Evolutionary conservation across 2,113 vertebrate species (phyloP).

Genomic region (Phaetusa simplex): DNA sequence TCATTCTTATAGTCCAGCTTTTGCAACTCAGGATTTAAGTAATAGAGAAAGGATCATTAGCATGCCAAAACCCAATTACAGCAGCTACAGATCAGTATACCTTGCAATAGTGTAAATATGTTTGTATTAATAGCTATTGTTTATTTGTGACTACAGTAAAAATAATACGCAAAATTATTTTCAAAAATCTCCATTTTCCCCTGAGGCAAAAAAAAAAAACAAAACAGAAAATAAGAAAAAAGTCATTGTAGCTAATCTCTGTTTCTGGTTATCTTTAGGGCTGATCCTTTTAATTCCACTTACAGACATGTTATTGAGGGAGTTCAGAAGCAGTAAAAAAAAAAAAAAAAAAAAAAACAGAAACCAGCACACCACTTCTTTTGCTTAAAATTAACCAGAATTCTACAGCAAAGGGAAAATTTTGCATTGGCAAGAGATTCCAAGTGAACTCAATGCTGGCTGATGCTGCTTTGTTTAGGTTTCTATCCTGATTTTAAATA

Average conservation of each 20-base stretch:
- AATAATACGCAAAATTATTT: not conserved
- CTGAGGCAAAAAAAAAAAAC: not conserved
- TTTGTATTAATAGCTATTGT: not conserved
- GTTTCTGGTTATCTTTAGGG: not conserved
- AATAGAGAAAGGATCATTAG: not conserved
- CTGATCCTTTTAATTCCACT: not conserved
- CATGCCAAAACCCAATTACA: not conserved
- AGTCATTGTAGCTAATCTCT: not conserved
- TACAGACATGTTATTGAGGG: not conserved
- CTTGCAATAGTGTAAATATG: not conserved
- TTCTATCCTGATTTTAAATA: not conserved
- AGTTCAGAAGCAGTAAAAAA: not conserved
- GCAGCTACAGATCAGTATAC: not conserved
- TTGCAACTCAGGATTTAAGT: not conserved
- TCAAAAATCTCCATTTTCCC: not conserved
- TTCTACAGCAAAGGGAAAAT: not conserved
- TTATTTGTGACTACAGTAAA: not conserved
- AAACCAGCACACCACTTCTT: not conserved
- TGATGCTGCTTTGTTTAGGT: not conserved
- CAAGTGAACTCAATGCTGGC: not conserved
- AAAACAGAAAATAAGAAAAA: not conserved
- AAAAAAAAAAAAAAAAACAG: not conserved
- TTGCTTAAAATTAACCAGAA: not conserved
- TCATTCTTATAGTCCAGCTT: not conserved
- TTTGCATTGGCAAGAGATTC: not conserved